Evolutionary conservation across 1,140 invertebrate species (phyloP).

Genomic region (Cardiocondyla obscurior): DNA sequence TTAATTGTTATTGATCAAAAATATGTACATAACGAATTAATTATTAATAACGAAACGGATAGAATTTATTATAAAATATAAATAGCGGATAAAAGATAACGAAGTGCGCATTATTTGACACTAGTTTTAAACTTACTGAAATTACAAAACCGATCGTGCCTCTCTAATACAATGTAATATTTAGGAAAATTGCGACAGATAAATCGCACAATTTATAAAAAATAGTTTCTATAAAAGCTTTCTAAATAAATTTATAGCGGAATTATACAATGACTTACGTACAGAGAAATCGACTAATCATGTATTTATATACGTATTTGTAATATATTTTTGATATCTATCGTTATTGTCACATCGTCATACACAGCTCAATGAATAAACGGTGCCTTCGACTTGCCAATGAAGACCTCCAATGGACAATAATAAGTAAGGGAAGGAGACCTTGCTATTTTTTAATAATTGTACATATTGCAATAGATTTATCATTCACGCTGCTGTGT

Average conservation of each 20-base stretch:
- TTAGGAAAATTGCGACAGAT: background rate
- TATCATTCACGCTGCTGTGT: conserved; percentile 65
- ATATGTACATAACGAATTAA: background rate
- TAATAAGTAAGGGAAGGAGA: conserved; percentile 75
- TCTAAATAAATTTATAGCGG: background rate
- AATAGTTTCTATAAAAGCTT: background rate
- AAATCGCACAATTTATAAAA: conserved; percentile 4
- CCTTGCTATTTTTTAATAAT: conserved; percentile 76
- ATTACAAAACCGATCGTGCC: conserved; percentile 74
- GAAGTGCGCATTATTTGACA: background rate
- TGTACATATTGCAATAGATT: conserved; percentile 77
- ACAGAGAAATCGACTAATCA: conserved; percentile 1
- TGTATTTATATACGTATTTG: background rate
- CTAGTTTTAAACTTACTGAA: conserved; percentile 59
- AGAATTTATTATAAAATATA: background rate
- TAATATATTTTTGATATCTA: conserved; percentile 70
- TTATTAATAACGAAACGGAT: background rate
- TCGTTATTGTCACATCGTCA: conserved; percentile 55
- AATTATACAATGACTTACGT: background rate
- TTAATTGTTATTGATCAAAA: too few relatives aligned
- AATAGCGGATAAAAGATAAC: background rate
- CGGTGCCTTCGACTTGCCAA: conserved; percentile 83
- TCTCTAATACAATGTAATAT: conserved; percentile 60
- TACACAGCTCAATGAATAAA: conserved; percentile 76
- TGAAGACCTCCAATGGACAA: conserved; percentile 74